These are phyloP conservation scores for Scortum barcoo DNA, from an alignment of 2,113 vertebrate genomes.

Conservation along the genomic window DNA sequence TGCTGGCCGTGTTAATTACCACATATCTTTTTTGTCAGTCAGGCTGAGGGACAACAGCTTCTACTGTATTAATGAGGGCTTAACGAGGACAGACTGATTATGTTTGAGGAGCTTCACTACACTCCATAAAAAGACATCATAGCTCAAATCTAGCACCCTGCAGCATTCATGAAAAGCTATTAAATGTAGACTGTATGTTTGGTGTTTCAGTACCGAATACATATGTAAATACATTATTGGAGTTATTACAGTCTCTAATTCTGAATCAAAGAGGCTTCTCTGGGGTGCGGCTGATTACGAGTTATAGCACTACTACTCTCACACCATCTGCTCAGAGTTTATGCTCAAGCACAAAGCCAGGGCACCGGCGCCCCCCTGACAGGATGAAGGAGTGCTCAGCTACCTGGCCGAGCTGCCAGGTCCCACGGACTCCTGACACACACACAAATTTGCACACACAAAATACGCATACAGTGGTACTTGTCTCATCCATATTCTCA, in stretches of 20 bases:
- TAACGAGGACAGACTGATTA: constrained; percentile 13
- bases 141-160: not conserved
- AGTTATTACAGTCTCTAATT: not conserved
- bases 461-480: not conserved
- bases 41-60: constrained; percentile 16
- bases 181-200: not conserved
- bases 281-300: constrained; percentile 10
- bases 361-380: constrained; percentile 23
- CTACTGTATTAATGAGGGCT: constrained; percentile 22
- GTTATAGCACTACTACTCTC: constrained; percentile 33
- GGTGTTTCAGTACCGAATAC: not conserved
- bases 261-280: constrained; percentile 20
- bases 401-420: constrained; percentile 33
- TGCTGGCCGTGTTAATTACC: constrained; percentile 34
- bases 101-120: constrained; percentile 10
- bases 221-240: not conserved
- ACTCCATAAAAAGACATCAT: not conserved
- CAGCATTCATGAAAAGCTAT: not conserved
- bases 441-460: constrained; percentile 19
- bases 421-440: constrained; percentile 21
- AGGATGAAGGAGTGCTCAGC: constrained; percentile 59
- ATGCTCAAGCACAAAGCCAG: constrained; percentile 46
- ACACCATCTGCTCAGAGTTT: constrained; percentile 71
- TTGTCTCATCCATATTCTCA: constrained; percentile 3
- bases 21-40: constrained; percentile 19